A percentile compares a stretch with the other conserved stretches of the same genome.
These are phyloP conservation scores for Tinea pellionella DNA, from an alignment of 2,888 invertebrate genomes.

Conservation along the genomic window DNA sequence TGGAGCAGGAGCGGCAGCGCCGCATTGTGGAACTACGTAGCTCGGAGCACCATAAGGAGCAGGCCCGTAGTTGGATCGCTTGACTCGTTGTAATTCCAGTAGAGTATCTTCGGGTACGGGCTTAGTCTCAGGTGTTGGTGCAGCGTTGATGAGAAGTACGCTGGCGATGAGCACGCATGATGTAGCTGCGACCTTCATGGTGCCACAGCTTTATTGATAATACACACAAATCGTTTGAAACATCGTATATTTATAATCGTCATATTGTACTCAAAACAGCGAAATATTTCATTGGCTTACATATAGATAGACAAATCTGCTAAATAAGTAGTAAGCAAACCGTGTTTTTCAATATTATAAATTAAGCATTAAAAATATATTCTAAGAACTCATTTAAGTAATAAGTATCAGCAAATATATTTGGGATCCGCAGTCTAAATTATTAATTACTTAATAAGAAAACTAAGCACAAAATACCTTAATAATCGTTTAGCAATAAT, in stretches of 20 bases:
- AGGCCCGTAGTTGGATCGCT: slow-evolving; percentile 9
- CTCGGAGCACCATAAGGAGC: slow-evolving; percentile 3
- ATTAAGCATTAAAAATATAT: not conserved
- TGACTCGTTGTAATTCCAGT: not conserved
- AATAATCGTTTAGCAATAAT: too few species aligned
- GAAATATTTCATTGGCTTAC: not conserved
- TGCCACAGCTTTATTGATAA: not conserved
- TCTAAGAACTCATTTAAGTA: not conserved
- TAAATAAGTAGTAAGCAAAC: not conserved
- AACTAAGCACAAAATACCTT: too few species aligned
- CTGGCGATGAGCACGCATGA: not conserved
- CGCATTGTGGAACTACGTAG: slow-evolving; percentile 22
- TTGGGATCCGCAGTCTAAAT: not conserved
- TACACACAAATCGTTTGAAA: not conserved
- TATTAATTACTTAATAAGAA: not conserved
- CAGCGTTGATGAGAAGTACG: not conserved
- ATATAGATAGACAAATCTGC: not conserved
- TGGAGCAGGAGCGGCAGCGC: slow-evolving; percentile 28
- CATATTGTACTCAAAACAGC: not conserved
- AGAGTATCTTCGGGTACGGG: not conserved
- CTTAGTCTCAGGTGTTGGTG: slow-evolving; percentile 16
- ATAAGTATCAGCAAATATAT: not conserved
- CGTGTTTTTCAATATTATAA: not conserved
- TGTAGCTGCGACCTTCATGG: not conserved
- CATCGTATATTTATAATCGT: not conserved